phyloP scores from a whole-genome alignment of 2,113 vertebrate genomes.

The Pelobates fuscus region DNA sequence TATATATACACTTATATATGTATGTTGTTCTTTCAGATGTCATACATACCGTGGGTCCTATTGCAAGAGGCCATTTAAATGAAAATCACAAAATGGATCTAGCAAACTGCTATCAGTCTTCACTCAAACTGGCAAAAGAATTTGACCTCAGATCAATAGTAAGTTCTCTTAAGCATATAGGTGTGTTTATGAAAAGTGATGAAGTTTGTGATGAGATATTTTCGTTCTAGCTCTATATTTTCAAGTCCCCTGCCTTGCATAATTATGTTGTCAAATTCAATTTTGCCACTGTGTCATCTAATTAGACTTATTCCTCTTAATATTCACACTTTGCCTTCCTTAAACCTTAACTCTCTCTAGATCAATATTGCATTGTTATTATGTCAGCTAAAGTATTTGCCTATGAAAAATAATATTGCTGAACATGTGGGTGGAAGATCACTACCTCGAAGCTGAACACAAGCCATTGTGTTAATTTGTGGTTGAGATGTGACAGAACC shows the following conservation, averaged over 20 bases:
- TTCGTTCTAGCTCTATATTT: background rate
- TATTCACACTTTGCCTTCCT: background rate
- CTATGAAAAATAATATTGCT: too few species aligned
- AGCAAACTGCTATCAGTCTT: conserved; percentile 90
- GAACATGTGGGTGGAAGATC: too few species aligned
- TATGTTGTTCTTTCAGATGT: conserved; percentile 83
- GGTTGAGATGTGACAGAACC: too few species aligned
- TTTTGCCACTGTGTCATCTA: background rate
- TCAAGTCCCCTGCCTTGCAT: background rate
- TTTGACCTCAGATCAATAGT: conserved; percentile 87
- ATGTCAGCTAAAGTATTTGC: too few species aligned
- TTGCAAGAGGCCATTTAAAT: conserved; percentile 88
- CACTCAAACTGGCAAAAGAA: conserved; percentile 86
- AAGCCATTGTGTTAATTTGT: too few species aligned
- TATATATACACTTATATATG: too few species aligned
- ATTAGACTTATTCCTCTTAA: background rate
- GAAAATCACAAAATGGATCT: conserved; percentile 84
- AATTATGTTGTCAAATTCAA: too few species aligned
- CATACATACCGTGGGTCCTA: conserved; percentile 95
- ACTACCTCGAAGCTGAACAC: too few species aligned
- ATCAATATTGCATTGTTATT: too few species aligned
- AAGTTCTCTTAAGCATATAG: conserved; percentile 65
- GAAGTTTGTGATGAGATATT: background rate
- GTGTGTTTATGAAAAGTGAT: background rate
- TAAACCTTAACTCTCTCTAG: too few species aligned